These are phyloP conservation scores for Acrocephalus kingi DNA, from an alignment of 2,113 vertebrate species.

Conservation along the genomic window DNA sequence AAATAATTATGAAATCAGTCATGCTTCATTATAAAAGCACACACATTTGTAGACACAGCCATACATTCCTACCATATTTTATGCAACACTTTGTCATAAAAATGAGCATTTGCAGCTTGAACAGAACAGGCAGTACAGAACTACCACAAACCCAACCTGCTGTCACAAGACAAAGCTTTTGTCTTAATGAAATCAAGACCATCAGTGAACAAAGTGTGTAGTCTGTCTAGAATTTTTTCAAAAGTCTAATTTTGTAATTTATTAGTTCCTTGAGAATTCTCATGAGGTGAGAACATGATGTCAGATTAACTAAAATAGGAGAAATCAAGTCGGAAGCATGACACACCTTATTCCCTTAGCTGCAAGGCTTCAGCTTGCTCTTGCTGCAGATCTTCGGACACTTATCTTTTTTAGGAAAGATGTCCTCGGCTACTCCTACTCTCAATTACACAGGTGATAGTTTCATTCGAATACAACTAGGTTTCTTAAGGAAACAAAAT, in stretches of 20 bases:
- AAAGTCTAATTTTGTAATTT: background rate
- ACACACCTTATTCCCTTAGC: background rate
- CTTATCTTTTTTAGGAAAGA: background rate
- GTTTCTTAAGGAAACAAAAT: background rate
- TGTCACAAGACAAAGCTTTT: background rate
- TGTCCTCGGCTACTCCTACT: background rate
- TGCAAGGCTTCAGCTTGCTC: background rate
- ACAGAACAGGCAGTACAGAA: background rate
- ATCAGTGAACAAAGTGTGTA: background rate
- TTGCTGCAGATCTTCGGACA: background rate
- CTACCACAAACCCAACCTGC: background rate
- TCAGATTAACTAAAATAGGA: background rate
- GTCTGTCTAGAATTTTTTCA: background rate
- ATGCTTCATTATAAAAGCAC: background rate
- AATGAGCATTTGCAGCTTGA: background rate
- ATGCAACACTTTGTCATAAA: background rate
- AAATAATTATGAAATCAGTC: background rate
- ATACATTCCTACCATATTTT: background rate
- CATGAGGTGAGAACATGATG: background rate
- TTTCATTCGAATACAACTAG: background rate
- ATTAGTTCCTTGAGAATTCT: background rate
- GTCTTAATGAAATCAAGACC: background rate
- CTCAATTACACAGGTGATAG: background rate
- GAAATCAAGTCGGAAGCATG: background rate
- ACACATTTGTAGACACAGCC: background rate